A percentile compares a stretch with the other conserved stretches of the same genome.
phyloP scores from a whole-genome alignment of 2,113 vertebrate genomes.

The Nibea coibor region DNA sequence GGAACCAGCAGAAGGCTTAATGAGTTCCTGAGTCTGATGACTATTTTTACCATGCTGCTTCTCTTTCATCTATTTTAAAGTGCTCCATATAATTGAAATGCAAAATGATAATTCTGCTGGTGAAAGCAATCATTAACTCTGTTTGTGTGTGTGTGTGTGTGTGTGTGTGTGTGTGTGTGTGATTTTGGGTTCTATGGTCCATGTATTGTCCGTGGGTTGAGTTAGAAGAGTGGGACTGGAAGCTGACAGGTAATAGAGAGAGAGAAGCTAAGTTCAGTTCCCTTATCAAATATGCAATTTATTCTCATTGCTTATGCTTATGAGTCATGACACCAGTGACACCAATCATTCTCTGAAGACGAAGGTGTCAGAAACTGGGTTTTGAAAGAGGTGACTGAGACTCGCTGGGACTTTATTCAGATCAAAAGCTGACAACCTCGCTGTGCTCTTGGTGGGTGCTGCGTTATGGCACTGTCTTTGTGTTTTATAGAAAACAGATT shows the following conservation, averaged over 20 bases:
- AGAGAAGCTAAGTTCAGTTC: conserved; percentile 7
- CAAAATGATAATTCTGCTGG: conserved; percentile 9
- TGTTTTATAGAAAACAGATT: too few species aligned
- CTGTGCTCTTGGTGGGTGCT: conserved; percentile 8
- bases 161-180: too few species aligned
- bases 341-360: conserved; percentile 38
- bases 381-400: conserved; percentile 37
- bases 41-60: conserved; percentile 35
- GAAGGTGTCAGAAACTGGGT: conserved; percentile 31
- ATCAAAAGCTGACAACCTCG: conserved; percentile 13
- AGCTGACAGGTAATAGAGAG: not conserved
- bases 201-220: too few species aligned
- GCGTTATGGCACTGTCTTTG: not conserved
- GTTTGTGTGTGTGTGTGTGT: not conserved
- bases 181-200: too few species aligned
- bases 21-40: not conserved
- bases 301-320: conserved; percentile 12
- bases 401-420: conserved; percentile 18
- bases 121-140: too few species aligned
- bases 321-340: conserved; percentile 50
- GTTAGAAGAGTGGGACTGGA: too few species aligned
- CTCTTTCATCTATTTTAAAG: conserved; percentile 17
- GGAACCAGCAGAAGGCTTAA: too few species aligned
- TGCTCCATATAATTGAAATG: conserved; percentile 4
- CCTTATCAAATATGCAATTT: conserved; percentile 25